Conservation (phyloP, 2,113 vertebrate species). For the Setophaga petechia region DNA sequence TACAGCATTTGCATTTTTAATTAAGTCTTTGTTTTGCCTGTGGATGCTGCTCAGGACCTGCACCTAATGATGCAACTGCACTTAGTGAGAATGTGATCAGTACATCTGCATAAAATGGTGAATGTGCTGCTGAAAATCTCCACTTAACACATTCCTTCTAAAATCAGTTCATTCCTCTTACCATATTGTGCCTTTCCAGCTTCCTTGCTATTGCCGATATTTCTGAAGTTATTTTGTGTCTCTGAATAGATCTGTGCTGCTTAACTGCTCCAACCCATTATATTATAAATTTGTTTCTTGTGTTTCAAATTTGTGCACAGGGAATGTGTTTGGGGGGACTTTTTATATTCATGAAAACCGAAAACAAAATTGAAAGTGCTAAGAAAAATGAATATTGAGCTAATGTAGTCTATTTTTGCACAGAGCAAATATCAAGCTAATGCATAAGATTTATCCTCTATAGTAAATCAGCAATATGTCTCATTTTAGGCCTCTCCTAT, state of each 20-base stretch:
- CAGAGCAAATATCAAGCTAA: slow-evolving; percentile 33
- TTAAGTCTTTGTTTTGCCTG: background rate
- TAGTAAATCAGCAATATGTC: slow-evolving; percentile 40
- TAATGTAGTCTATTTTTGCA: slow-evolving; percentile 1
- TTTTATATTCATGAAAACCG: slow-evolving; percentile 21
- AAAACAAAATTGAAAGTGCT: background rate
- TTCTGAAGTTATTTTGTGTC: slow-evolving; percentile 4
- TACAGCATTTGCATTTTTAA: background rate
- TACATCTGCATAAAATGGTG: background rate
- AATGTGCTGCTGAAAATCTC: background rate
- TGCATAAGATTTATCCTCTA: slow-evolving; percentile 40
- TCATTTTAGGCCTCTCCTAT: slow-evolving; percentile 16
- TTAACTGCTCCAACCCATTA: slow-evolving; percentile 13
- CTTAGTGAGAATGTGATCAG: background rate
- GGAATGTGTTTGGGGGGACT: background rate
- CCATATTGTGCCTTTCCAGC: background rate
- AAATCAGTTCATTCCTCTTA: background rate
- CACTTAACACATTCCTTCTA: background rate
- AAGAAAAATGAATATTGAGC: slow-evolving; percentile 27
- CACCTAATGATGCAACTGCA: background rate
- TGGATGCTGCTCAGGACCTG: background rate
- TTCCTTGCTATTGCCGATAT: background rate
- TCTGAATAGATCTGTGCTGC: slow-evolving; percentile 20
- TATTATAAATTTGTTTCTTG: slow-evolving; percentile 6
- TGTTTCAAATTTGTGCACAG: background rate